These are phyloP conservation scores for Hyperoplus lanceolatus DNA, from an alignment of 2,797 vertebrate genomes.

Conservation along the genomic window DNA sequence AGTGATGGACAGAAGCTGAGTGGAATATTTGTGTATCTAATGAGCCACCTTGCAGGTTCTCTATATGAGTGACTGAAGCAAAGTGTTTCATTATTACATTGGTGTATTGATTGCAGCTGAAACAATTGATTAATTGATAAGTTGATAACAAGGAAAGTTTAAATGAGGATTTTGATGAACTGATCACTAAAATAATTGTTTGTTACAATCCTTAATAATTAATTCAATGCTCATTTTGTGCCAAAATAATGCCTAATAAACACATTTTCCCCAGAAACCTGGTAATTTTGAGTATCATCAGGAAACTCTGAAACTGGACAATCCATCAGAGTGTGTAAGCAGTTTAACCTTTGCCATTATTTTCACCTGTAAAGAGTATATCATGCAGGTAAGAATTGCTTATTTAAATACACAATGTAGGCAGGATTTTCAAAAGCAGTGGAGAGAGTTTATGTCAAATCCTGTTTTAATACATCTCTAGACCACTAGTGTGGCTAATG, in stretches of 20 bases:
- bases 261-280: background rate
- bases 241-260: background rate
- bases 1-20: background rate
- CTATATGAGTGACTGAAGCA: background rate
- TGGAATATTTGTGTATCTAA: background rate
- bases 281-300: background rate
- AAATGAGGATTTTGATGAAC: background rate
- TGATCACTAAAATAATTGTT: background rate
- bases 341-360: too few species aligned
- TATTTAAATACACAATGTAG: constrained; percentile 27
- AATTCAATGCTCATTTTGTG: background rate
- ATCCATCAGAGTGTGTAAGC: constrained; percentile 14
- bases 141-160: background rate
- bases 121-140: background rate
- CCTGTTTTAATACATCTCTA: constrained; percentile 82
- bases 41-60: background rate
- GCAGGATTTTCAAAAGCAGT: constrained; percentile 60
- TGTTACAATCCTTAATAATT: background rate
- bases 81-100: background rate
- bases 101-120: background rate
- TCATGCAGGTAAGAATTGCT: constrained; percentile 1
- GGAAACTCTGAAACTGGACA: constrained; percentile 1
- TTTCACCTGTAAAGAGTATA: constrained; percentile 25
- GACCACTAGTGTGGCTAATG: constrained; percentile 83
- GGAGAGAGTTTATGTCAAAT: constrained; percentile 73